Evolutionary conservation across 2,888 invertebrate species (phyloP).

Genomic region (Drosophila gaucha): DNA sequence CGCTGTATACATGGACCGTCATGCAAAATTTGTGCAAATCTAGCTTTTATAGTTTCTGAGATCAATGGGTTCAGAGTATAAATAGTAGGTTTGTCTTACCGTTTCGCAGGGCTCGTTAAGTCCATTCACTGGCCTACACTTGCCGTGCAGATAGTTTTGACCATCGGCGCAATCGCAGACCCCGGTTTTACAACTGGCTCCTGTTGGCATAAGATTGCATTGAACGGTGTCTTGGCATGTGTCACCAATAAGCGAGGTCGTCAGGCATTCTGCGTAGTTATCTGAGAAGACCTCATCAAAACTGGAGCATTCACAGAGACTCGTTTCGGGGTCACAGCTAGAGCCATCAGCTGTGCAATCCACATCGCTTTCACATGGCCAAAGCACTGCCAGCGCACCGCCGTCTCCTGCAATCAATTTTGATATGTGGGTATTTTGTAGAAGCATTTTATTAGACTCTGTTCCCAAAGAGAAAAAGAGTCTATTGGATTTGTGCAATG

Average conservation of each 20-base stretch:
- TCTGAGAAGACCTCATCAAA: constrained; percentile 81
- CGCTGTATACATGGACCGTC: too few species aligned
- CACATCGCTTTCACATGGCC: constrained; percentile 82
- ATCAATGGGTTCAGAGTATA: too few species aligned
- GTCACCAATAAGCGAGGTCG: constrained; percentile 83
- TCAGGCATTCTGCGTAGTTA: constrained; percentile 82
- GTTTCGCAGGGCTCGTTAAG: constrained; percentile 81
- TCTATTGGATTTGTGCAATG: too few species aligned
- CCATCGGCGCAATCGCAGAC: constrained; percentile 84
- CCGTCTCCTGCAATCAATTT: constrained; percentile 47
- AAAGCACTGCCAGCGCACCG: constrained; percentile 71
- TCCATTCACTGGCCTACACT: constrained; percentile 82
- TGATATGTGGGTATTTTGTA: too few species aligned
- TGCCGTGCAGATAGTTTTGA: constrained; percentile 83
- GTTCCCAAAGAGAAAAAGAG: too few species aligned
- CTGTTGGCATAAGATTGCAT: constrained; percentile 85
- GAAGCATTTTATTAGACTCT: background rate
- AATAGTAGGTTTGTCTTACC: constrained; percentile 28
- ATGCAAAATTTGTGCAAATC: too few species aligned
- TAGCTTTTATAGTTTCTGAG: too few species aligned
- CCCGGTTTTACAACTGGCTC: constrained; percentile 84
- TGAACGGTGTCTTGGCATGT: constrained; percentile 83
- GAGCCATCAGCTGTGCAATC: constrained; percentile 82
- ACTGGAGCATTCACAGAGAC: constrained; percentile 76
- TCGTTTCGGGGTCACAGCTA: constrained; percentile 70